Base-by-base conservation (phyloP, 2,888 invertebrate species). In the Thereva unica region DNA sequence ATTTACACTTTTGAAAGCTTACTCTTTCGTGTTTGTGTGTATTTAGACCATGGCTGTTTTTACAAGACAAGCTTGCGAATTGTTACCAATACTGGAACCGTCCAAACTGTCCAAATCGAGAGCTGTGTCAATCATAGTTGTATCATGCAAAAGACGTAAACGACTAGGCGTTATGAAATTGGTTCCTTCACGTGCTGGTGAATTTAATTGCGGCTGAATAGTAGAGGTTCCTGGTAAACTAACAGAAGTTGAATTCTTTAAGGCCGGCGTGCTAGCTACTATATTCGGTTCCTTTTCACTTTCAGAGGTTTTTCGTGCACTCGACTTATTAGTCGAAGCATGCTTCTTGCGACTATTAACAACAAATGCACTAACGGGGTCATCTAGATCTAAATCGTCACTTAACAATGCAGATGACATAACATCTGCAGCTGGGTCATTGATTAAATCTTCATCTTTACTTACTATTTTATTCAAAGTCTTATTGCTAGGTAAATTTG, bases 101-200 rank as follows among this genome's bases (percentile, higher is more conserved):
- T 92, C 92, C 72, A 93, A 83, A 73, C 92, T 92, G 82, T 93
- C 93, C 76, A 93, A 85, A 84, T 93, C 93, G 72, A 93, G 84
- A 67, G 93, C 93, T 66, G 93, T 92, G 81, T 93, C 92, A 76
- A 93, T 93, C 93, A 93, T 93, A 61, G 93, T 93, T 67, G 92
- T 92, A 83, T 93, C 92, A 78, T 91, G 92, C 75, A 92, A 84
- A 75, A 92, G 83, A 74, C 89, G 86, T 78, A 92, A 84, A 71
- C 90, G 86, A 78, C 89, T 90, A 68, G 91, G 90, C 76, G 87
- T 86, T 74, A 89, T 84, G 67, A 85, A 78, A 75, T 81, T 74
- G 75, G 82, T 72, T 76, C 75, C 69, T 75, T 73, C 74, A 47
- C 63, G 47, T 35, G 42, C 34, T 9, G 35, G 41, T 37, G 56